Evolutionary conservation across 2,888 invertebrate species (phyloP), one percentile per base, ranked within the genome.

Genomic region (Belgica antarctica): DNA sequence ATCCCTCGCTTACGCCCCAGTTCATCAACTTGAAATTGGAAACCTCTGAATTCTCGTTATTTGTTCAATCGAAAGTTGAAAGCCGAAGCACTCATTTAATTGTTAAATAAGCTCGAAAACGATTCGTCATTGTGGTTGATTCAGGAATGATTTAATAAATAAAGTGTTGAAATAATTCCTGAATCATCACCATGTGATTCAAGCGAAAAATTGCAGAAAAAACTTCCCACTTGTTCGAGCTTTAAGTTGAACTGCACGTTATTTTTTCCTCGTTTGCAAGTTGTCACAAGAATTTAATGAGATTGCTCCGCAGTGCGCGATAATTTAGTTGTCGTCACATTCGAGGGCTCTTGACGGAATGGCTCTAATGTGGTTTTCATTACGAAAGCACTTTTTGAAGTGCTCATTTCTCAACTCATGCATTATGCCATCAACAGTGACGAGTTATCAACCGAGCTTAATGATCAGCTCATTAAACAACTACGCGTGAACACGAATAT

Each of bases 391-490:
- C 41, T 41, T 12, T 41, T n/a, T n/a, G n/a, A n/a, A n/a, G n/a
- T n/a, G n/a, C 41, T 41, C 41, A 15, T 8, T 34, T 41, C 41
- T 2, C 41, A 2, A 15, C 41, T 41, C 15, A 15, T n/a, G 41
- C 41, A n/a, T 41, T 10, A 41, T 41, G 41, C n/a, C 15, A 15
- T 41, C 41, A 41, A 22, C 31, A 24, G 57, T 8, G 12, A 57
- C 25, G 34, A 62, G 19, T 19, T 36, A 31, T 62, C 62, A 31
- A 62, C 31, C 19, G 41, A 63, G 34, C 63, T 25, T 63, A 46
- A 63, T 63, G 25, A 63, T 46, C 63, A 63, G 25, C 63, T 63
- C 63, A 63, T 63, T 63, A 41, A 63, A 63, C 63, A 63, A 24
- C 5, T 24, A n/a, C 41, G 41, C 41, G 15, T 15, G 15, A 36